Evolutionary conservation across 2,888 invertebrate species (phyloP), one percentile per base, ranked within the genome.

Genomic region (Anoncus sp.): DNA sequence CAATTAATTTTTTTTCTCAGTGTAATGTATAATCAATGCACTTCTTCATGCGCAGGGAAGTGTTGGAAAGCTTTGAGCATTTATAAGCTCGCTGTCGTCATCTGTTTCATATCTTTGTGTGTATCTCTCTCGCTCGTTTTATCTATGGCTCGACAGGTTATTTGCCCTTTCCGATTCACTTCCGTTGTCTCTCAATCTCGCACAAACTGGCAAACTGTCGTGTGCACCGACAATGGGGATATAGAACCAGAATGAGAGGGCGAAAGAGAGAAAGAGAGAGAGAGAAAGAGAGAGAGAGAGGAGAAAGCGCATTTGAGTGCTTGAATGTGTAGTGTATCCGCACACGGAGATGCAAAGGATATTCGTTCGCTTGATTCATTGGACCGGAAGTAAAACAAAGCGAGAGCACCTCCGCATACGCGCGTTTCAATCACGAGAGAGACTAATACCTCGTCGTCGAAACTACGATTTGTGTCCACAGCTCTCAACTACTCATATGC

Each of bases 141-240:
- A 22, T 35, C 18, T 63, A n/a, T 16, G 45, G 43, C 45, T 16
- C 6, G 40, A 66, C 70, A 79, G 79, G 82, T 84, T 86, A 86
- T 87, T 87, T 88, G 86, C 85, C 82, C 85, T 85, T 22, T 85
- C 85, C 86, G 85, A 87, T 87, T 86, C 87, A 85, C 86, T 87
- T 85, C 84, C 85, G 85, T 85, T 86, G 86, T 88, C 87, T 85
- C 59, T 49, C 51, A 75, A 65, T 71, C 70, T 60, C 59, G 49
- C 51, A 38, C 43, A 57, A 67, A 63, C 22, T 22, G 51, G 22
- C 18, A 31, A 49, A 63, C 49, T 31, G 7, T 31, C 31, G 22
- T 60, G 35, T 24, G 49, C 63, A 71, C 22, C 62, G 24, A 24
- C 31, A 49, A 7, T 70, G 49, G 27, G 16, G 12, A 38, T 18